Conservation (phyloP, 2,888 invertebrate genomes). For the Synanthedon tipuliformis region DNA sequence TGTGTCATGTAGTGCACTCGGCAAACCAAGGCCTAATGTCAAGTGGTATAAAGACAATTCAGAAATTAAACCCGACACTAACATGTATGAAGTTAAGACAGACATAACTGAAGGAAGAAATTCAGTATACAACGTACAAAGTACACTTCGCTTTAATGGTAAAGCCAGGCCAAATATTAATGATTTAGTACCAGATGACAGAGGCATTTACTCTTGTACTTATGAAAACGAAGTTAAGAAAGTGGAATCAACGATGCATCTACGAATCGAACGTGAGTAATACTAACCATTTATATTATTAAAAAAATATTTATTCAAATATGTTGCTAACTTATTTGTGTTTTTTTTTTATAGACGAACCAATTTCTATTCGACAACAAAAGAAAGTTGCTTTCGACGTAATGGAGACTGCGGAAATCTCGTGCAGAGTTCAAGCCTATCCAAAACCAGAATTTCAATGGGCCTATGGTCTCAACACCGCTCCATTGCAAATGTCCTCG, state of each 20-base stretch:
- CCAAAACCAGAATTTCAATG: conserved; percentile 94
- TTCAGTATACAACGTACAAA: conserved; percentile 85
- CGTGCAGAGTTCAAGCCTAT: conserved; percentile 90
- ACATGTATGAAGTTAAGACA: conserved; percentile 85
- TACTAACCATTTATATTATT: too few species aligned
- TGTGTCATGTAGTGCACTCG: conserved; percentile 86
- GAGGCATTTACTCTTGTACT: conserved; percentile 88
- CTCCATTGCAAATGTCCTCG: conserved; percentile 81
- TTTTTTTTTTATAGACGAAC: conserved; percentile 73
- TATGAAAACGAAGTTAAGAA: conserved; percentile 91
- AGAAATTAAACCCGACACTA: conserved; percentile 81
- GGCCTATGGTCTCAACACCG: conserved; percentile 82
- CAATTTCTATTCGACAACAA: conserved; percentile 86
- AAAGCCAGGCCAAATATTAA: conserved; percentile 81
- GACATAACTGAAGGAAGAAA: conserved; percentile 82
- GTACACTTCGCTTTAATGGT: conserved; percentile 83
- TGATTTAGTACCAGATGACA: conserved; percentile 83
- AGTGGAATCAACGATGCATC: conserved; percentile 89
- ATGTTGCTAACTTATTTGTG: background rate
- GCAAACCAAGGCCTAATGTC: conserved; percentile 87
- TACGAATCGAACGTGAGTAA: conserved; percentile 87
- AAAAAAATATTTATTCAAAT: too few species aligned
- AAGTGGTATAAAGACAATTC: conserved; percentile 89
- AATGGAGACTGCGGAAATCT: conserved; percentile 85
- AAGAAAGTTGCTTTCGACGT: conserved; percentile 90